These are phyloP conservation scores for Myathropa florea DNA, from an alignment of 2,888 invertebrate genomes.

Conservation along the genomic window DNA sequence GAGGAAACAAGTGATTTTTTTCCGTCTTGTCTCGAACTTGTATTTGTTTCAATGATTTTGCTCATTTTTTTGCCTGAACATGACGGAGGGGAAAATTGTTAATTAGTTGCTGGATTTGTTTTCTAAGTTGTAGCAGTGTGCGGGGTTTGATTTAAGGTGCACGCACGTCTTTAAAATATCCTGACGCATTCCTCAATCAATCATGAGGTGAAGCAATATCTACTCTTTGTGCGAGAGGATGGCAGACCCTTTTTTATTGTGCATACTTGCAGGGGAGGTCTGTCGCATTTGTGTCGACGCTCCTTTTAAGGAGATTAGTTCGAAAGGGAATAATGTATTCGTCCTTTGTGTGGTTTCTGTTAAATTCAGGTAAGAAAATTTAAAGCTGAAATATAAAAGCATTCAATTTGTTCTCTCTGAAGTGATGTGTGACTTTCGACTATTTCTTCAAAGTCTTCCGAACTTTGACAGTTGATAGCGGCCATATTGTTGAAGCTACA, in stretches of 20 bases:
- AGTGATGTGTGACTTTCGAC: too few relatives aligned
- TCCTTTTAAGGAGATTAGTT: background rate
- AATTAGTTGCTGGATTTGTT: background rate
- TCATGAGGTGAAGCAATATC: background rate
- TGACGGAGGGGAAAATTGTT: background rate
- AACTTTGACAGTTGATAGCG: too few relatives aligned
- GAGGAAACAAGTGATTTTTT: conserved; percentile 21
- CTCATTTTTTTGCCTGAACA: background rate
- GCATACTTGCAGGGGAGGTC: background rate
- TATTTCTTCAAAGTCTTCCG: too few relatives aligned
- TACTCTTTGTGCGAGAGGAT: too few relatives aligned
- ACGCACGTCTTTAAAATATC: background rate
- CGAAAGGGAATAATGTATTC: background rate
- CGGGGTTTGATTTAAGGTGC: background rate
- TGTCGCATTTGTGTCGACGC: background rate
- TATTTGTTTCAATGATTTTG: conserved; percentile 32
- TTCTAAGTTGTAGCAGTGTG: background rate
- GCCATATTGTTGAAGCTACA: too few relatives aligned
- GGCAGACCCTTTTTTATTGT: background rate
- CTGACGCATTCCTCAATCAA: background rate
- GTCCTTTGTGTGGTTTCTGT: background rate
- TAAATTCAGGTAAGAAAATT: background rate
- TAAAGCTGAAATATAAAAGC: too few relatives aligned
- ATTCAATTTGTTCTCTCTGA: too few relatives aligned
- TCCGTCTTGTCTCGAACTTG: background rate